Evolutionary conservation across 1,140 invertebrate genomes (phyloP).

Genomic region (Drosophila sp.): DNA sequence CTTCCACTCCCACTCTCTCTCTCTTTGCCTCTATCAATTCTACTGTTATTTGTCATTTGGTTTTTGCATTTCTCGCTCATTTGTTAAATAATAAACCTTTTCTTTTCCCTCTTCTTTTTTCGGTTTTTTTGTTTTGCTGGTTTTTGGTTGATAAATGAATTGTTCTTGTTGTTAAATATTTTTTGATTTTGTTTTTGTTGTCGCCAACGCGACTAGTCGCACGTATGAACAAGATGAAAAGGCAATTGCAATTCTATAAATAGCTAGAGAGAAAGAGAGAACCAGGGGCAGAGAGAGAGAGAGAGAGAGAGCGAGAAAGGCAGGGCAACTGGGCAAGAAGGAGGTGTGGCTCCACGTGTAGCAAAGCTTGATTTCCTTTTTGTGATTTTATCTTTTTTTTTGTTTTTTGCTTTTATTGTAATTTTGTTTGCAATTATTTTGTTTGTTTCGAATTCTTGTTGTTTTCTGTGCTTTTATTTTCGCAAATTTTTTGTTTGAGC

Average conservation of each 20-base stretch:
- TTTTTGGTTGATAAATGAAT: slow-evolving; percentile 6
- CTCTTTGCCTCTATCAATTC: neutral
- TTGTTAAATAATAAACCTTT: slow-evolving; percentile 13
- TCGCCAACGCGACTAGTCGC: slow-evolving; percentile 2
- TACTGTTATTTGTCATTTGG: slow-evolving; percentile 2
- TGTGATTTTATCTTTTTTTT: neutral
- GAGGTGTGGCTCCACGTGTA: slow-evolving; percentile 7
- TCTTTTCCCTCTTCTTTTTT: neutral
- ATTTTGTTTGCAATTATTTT: slow-evolving; percentile 11
- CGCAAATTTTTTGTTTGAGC: neutral
- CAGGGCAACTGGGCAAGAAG: neutral
- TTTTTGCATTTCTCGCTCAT: slow-evolving; percentile 5
- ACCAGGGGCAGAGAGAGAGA: neutral
- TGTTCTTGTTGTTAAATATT: neutral
- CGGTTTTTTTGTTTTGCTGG: neutral
- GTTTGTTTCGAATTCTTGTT: neutral
- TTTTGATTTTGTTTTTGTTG: slow-evolving; percentile 3
- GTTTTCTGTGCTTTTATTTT: too few relatives aligned
- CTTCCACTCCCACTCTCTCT: neutral
- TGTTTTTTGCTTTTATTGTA: neutral
- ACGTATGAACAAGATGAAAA: slow-evolving; percentile 4
- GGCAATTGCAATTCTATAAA: slow-evolving; percentile 8
- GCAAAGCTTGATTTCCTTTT: slow-evolving; percentile 5
- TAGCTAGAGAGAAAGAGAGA: neutral
- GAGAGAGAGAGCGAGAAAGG: neutral